A percentile compares a stretch with the other conserved stretches of the same genome.
Evolutionary conservation across 2,888 invertebrate genomes (phyloP).

Genomic region (Carterocephalus palaemon): DNA sequence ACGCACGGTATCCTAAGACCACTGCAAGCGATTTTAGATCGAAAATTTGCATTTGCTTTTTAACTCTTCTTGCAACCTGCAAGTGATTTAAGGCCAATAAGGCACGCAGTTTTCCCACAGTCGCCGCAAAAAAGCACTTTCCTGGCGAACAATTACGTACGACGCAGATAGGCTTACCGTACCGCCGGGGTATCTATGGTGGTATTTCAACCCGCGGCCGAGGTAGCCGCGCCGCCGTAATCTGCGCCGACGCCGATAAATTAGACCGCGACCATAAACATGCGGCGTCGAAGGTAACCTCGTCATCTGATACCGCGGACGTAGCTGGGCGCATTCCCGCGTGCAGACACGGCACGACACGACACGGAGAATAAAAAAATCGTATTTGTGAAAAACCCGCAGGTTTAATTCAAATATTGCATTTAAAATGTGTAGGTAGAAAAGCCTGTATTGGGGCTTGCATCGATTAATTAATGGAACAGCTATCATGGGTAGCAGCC

Average conservation of each 20-base stretch:
- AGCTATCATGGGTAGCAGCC: too few species aligned
- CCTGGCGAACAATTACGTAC: slow-evolving; percentile 9
- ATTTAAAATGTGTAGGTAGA: too few species aligned
- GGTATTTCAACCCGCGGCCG: slow-evolving; percentile 14
- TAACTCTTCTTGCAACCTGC: too few species aligned
- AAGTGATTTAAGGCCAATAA: too few species aligned
- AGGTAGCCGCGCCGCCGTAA: slow-evolving; percentile 32
- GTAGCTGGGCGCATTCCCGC: slow-evolving; percentile 33
- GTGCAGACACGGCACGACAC: slow-evolving; percentile 25
- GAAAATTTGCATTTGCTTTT: too few species aligned
- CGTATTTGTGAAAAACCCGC: too few species aligned
- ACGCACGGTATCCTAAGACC: too few species aligned
- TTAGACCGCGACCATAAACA: slow-evolving; percentile 62
- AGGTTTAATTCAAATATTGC: too few species aligned
- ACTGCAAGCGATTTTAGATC: too few species aligned
- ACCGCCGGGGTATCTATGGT: neutral
- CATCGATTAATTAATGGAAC: too few species aligned
- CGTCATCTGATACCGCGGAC: slow-evolving; percentile 33
- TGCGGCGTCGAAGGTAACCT: slow-evolving; percentile 44
- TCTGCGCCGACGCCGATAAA: slow-evolving; percentile 53
- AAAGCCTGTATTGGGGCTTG: too few species aligned
- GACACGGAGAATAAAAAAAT: too few species aligned
- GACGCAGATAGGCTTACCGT: slow-evolving; percentile 12
- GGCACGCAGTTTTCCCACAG: neutral
- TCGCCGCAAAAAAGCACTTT: neutral